phyloP scores from a whole-genome alignment of 2,113 vertebrate species.

The Fregata magnificens region DNA sequence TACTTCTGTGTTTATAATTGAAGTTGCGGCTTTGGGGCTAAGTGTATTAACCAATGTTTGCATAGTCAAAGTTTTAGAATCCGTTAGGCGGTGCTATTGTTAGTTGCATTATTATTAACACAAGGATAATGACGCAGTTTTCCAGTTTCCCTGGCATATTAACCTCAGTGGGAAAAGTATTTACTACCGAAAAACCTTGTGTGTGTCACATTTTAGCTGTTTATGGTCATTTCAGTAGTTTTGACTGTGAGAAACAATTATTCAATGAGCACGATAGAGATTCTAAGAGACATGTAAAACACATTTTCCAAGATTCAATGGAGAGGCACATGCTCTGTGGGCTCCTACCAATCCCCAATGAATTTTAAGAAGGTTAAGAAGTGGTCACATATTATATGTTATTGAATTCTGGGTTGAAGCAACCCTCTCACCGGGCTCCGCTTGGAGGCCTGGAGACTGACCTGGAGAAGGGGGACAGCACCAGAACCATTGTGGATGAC shows the following conservation, averaged over 20 bases:
- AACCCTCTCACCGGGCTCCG: not conserved
- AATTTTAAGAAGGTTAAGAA: not conserved
- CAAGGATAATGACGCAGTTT: not conserved
- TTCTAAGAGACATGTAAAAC: not conserved
- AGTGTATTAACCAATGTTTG: not conserved
- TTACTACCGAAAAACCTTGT: not conserved
- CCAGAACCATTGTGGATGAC: rapidly evolving
- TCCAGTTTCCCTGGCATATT: not conserved
- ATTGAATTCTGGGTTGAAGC: not conserved
- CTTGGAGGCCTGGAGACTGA: not conserved
- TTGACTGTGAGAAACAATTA: not conserved
- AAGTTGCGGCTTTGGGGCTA: not conserved
- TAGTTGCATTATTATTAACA: not conserved
- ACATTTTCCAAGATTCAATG: not conserved
- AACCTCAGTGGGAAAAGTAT: not conserved
- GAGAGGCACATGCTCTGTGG: not conserved
- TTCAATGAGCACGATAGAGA: rapidly evolving
- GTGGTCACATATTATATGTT: not conserved
- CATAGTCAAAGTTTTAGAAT: not conserved
- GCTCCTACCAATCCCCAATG: not conserved
- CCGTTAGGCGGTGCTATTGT: not conserved
- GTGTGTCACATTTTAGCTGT: not conserved
- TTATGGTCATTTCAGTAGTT: not conserved
- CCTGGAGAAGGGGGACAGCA: not conserved
- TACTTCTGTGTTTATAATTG: not conserved